Percentiles rank a stretch among this genome's conserved stretches.
phyloP scores from a whole-genome alignment of 2,888 invertebrate species.

The Aphodius granarius region DNA sequence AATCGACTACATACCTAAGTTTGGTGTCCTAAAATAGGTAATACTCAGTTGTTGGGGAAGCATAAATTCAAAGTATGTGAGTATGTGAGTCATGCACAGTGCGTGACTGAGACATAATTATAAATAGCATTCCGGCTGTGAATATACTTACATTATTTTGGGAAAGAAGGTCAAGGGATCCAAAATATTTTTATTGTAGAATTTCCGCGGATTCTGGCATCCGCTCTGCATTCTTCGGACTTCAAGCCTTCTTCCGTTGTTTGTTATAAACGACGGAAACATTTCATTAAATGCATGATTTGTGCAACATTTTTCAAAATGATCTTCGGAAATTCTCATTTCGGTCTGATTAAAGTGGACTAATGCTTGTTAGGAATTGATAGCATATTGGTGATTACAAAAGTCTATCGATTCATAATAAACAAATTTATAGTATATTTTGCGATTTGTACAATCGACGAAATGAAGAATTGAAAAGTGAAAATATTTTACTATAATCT shows the following conservation, averaged over 20 bases:
- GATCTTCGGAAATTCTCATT: background rate
- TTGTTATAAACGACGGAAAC: background rate
- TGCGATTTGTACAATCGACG: no score
- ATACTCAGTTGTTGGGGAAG: background rate
- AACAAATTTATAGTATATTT: no score
- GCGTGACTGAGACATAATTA: background rate
- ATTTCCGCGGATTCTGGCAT: conserved; percentile 19
- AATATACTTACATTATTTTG: conserved; percentile 6
- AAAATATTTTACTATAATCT: no score
- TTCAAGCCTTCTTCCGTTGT: background rate
- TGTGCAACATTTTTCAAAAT: background rate
- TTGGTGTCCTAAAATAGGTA: background rate
- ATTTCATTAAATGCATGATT: background rate
- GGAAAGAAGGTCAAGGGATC: conserved; percentile 22
- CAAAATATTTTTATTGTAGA: conserved; percentile 24
- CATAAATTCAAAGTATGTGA: background rate
- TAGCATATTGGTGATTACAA: no score
- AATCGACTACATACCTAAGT: background rate
- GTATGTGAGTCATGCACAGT: background rate
- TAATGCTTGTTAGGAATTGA: no score
- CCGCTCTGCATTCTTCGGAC: conserved; percentile 9
- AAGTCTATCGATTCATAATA: no score
- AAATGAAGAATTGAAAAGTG: no score
- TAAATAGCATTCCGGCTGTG: background rate
- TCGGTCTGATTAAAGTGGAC: background rate